Conservation (phyloP, 2,888 invertebrate genomes). For the Spialia ferax region DNA sequence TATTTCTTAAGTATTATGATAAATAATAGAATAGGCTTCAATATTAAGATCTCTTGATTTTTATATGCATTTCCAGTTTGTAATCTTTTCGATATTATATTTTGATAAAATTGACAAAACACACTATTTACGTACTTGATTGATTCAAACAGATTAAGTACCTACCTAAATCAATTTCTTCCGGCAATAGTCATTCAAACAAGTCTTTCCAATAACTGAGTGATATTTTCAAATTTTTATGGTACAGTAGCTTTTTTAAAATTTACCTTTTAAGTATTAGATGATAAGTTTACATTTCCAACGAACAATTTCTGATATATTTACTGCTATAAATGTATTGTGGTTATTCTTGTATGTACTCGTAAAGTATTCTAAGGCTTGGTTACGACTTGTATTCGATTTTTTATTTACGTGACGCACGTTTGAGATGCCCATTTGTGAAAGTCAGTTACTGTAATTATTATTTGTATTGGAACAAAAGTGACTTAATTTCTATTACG, state of each 20-base stretch:
- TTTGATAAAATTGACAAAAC: not conserved
- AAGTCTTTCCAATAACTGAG: constrained; percentile 74
- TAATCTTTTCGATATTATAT: constrained; percentile 2
- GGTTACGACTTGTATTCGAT: constrained; percentile 45
- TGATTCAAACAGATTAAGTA: not conserved
- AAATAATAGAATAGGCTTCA: too few species aligned
- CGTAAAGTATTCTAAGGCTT: constrained; percentile 51
- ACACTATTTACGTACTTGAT: not conserved
- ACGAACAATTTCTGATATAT: constrained; percentile 65
- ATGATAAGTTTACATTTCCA: constrained; percentile 67
- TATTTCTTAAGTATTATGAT: constrained; percentile 30
- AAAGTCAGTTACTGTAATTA: not conserved
- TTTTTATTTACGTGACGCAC: constrained; percentile 11
- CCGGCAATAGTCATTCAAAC: constrained; percentile 44
- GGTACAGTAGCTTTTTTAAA: constrained; percentile 64
- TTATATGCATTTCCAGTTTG: constrained; percentile 7
- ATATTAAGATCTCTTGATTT: constrained; percentile 47
- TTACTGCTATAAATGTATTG: constrained; percentile 51
- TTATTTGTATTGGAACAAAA: not conserved
- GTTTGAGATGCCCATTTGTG: constrained; percentile 14
- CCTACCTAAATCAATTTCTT: constrained; percentile 26
- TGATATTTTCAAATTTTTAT: constrained; percentile 74
- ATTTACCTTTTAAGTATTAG: constrained; percentile 64
- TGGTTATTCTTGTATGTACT: constrained; percentile 57
- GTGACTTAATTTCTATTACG: not conserved